Conservation (phyloP, 2,888 invertebrate genomes). For the Drosophila austrosaltans region DNA sequence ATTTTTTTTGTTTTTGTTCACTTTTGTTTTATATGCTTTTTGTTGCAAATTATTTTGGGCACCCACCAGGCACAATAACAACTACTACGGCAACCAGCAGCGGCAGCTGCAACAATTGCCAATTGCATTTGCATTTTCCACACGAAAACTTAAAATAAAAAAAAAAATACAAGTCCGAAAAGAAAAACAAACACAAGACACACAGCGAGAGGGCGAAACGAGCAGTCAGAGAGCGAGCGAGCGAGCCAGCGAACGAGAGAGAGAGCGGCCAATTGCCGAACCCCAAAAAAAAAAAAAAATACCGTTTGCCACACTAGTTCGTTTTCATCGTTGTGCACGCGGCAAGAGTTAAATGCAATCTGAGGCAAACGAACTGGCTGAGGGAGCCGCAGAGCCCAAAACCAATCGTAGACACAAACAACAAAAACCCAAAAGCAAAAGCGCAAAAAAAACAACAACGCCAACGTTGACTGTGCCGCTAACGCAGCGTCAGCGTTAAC, state of each 20-base stretch:
- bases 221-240: conserved; percentile 36
- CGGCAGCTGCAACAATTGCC: conserved; percentile 50
- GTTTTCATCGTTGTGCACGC: conserved; percentile 64
- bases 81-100: neutral
- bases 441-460: conserved; percentile 9
- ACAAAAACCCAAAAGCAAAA: conserved; percentile 3
- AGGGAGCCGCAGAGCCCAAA: conserved; percentile 20
- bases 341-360: conserved; percentile 78
- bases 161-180: conserved; percentile 36
- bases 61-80: conserved; percentile 49
- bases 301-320: conserved; percentile 57
- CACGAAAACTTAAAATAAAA: neutral
- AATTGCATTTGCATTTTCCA: conserved; percentile 57
- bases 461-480: conserved; percentile 37
- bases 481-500: conserved; percentile 22
- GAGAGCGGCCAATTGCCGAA: conserved; percentile 47
- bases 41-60: conserved; percentile 50
- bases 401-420: conserved; percentile 22
- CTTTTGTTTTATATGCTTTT: conserved; percentile 32
- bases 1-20: conserved; percentile 4
- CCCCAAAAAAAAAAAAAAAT: conserved; percentile 51
- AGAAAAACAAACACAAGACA: conserved; percentile 44
- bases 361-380: conserved; percentile 44
- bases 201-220: conserved; percentile 25
- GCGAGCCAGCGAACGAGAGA: conserved; percentile 36